Percentiles rank a stretch among this genome's conserved stretches.
phyloP scores from a whole-genome alignment of 2,113 vertebrate species.

The Cyprinodon tularosa region DNA sequence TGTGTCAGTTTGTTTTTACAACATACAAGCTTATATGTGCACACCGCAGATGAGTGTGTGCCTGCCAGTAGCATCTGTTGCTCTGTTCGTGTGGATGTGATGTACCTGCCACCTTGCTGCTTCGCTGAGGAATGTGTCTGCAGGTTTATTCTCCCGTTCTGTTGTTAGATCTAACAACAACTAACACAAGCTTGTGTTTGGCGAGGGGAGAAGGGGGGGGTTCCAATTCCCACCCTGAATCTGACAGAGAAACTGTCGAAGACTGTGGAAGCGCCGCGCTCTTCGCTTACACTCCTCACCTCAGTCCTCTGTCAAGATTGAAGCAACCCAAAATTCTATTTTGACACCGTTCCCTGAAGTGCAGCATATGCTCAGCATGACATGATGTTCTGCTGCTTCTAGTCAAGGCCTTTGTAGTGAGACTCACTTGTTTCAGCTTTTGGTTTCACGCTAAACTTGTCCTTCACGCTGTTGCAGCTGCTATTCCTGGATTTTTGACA shows the following conservation, averaged over 20 bases:
- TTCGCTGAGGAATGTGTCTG: conserved; percentile 46
- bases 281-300: conserved; percentile 26
- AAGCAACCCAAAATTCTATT: conserved; percentile 25
- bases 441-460: neutral
- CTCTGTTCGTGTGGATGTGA: conserved; percentile 68
- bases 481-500: conserved; percentile 15
- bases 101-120: conserved; percentile 74
- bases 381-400: conserved; percentile 9
- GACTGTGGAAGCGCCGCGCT: conserved; percentile 29
- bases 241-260: conserved; percentile 62
- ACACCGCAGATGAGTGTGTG: conserved; percentile 35
- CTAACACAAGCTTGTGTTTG: conserved; percentile 50
- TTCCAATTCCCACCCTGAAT: conserved; percentile 52
- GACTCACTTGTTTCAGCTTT: neutral
- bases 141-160: conserved; percentile 3
- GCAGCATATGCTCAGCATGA: conserved; percentile 6
- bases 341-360: conserved; percentile 20
- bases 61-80: conserved; percentile 73
- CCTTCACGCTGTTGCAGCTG: conserved; percentile 1
- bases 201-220: conserved; percentile 20
- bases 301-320: conserved; percentile 36
- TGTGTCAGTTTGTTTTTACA: conserved; percentile 47
- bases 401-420: conserved; percentile 20
- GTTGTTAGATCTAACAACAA: conserved; percentile 69
- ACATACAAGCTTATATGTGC: conserved; percentile 44